A percentile compares a stretch with the other conserved stretches of the same genome.
phyloP scores from a whole-genome alignment of 2,113 vertebrate genomes.

The Etheostoma spectabile region DNA sequence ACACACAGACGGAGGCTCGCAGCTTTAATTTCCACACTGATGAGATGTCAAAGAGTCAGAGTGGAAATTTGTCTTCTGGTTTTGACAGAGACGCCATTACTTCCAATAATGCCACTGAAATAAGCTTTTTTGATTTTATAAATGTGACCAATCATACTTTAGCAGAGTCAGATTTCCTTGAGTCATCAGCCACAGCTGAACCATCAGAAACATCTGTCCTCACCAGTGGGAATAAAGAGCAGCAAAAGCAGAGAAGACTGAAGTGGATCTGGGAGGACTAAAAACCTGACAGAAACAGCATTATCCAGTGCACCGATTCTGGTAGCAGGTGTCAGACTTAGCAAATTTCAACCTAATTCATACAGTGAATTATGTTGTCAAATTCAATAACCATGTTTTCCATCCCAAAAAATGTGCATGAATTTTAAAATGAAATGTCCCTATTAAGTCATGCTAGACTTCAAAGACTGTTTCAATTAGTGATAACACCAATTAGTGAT shows the following conservation, averaged over 20 bases:
- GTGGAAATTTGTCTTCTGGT: slow-evolving; percentile 7
- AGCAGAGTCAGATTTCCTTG: background rate
- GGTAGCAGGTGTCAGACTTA: background rate
- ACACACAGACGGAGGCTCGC: background rate
- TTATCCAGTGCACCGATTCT: background rate
- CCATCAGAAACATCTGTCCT: background rate
- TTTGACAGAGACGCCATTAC: background rate
- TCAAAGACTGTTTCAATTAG: background rate
- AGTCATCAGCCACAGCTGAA: background rate
- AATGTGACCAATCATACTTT: background rate
- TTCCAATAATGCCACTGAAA: slow-evolving; percentile 11
- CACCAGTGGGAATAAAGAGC: background rate
- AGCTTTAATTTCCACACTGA: slow-evolving; percentile 1
- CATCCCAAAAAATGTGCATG: background rate
- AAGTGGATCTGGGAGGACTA: slow-evolving; percentile 18
- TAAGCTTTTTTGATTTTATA: background rate
- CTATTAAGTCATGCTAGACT: background rate
- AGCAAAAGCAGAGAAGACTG: background rate
- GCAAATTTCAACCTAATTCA: background rate
- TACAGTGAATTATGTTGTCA: background rate
- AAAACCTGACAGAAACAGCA: background rate
- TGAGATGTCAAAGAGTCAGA: slow-evolving; percentile 6
- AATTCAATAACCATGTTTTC: background rate
- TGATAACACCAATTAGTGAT: background rate
- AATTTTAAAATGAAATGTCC: background rate